Base-by-base conservation (phyloP, 1,140 invertebrate species). In the Adelges cooleyi region DNA sequence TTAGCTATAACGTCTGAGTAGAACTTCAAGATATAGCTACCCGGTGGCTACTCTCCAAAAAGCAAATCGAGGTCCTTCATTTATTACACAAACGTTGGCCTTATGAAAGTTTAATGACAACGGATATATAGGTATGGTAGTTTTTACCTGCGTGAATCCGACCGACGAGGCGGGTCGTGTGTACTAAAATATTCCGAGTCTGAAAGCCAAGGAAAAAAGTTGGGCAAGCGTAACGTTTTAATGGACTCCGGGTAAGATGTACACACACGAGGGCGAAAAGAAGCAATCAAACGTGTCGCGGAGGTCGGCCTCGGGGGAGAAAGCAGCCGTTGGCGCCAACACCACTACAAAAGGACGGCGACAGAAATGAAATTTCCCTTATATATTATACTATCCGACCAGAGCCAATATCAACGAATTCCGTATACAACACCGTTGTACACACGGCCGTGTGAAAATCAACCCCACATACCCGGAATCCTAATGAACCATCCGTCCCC, bases 271-370 rank as follows among this genome's bases (percentile, higher is more conserved):
- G 56, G 56, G 56, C 56, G 56, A 62, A 20, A 62, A 62, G 56
- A 62, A 62, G 56, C 56, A 62, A 62, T 62, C 56, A 62, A 62
- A 62, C 56, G 56, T 62, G 56, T 62, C 56, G 56, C 5, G 29
- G 29, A 5, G 29, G 29, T 33, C 29, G 29, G 11, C 38, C 54
- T 59, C 54, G 54, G 17, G 54, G 54, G 54, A 59, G 40, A 42
- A 59, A 44, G 54, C 23, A 44, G 54, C 23, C 54, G 38, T 23
- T 59, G 54, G 54, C 54, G 54, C 54, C 54, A 59, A 59, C 23
- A 27, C 10, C 23, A 23, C 40, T 59, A 44, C 54, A 59, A 59
- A 59, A 59, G 40, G 40, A 59, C 40, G 36, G 33, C 52, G 54
- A 59, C 54, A 59, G 36, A 59, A 59, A 59, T 59, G 54, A 59